These are phyloP conservation scores for Meta bourneti DNA, from an alignment of 2,888 invertebrate species.

Conservation along the genomic window DNA sequence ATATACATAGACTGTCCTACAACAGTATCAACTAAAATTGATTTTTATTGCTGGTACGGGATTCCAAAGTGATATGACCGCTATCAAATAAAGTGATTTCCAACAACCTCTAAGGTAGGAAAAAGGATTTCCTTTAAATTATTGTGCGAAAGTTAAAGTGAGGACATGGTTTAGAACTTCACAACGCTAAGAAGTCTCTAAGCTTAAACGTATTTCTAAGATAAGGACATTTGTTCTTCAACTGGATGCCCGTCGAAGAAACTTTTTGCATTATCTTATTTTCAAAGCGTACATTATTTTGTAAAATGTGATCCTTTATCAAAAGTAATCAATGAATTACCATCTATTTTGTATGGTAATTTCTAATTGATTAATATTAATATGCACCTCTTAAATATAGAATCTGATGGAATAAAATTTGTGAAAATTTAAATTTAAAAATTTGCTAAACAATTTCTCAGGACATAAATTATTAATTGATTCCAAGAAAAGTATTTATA, in stretches of 20 bases:
- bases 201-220: neutral
- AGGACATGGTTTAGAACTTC: neutral
- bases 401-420: too few species aligned
- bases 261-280: too few species aligned
- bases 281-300: too few species aligned
- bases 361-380: too few species aligned
- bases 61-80: neutral
- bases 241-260: neutral
- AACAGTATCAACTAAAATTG: slow-evolving; percentile 18
- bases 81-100: slow-evolving; percentile 41
- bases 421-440: too few species aligned
- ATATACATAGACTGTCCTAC: neutral
- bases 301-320: too few species aligned
- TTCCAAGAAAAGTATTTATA: too few species aligned
- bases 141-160: neutral
- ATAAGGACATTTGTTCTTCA: slow-evolving; percentile 1
- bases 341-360: too few species aligned
- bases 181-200: neutral
- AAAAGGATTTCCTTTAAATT: neutral
- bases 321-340: too few species aligned
- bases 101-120: neutral
- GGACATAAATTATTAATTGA: too few species aligned
- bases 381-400: too few species aligned
- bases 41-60: slow-evolving; percentile 32
- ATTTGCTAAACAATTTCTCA: too few species aligned